Conservation (phyloP, 2,888 invertebrate species). For the Spisula solida region DNA sequence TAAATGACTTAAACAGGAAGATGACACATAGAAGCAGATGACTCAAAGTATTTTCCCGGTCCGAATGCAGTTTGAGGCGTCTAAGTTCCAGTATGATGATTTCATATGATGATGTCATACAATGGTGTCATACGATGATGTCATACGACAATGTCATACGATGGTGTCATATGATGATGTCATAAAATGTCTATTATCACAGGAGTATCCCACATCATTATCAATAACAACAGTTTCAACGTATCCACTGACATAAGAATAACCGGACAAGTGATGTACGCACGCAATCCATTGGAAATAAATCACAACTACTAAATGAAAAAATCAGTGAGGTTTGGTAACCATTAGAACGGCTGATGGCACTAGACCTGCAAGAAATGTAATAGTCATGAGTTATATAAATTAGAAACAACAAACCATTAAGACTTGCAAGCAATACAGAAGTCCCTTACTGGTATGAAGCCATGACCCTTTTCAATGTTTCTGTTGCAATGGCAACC, state of each 20-base stretch:
- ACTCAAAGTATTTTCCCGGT: too few species aligned
- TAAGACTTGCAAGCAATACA: too few species aligned
- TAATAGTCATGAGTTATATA: background rate
- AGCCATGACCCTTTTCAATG: too few species aligned
- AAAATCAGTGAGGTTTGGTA: slow-evolving; percentile 66
- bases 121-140: background rate
- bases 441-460: too few species aligned
- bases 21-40: too few species aligned
- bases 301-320: background rate
- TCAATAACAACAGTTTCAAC: background rate
- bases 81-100: too few species aligned
- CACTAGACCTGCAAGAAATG: slow-evolving; percentile 80
- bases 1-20: too few species aligned
- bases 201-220: background rate
- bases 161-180: background rate
- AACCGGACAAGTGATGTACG: background rate
- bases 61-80: too few species aligned
- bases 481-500: too few species aligned
- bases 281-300: background rate
- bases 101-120: background rate
- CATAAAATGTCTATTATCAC: background rate
- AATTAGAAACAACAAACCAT: too few species aligned
- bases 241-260: background rate
- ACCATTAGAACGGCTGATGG: slow-evolving; percentile 85
- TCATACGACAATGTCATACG: background rate